Evolutionary conservation across 2,888 invertebrate genomes (phyloP).

Genomic region (Agapetus fuscipes): DNA sequence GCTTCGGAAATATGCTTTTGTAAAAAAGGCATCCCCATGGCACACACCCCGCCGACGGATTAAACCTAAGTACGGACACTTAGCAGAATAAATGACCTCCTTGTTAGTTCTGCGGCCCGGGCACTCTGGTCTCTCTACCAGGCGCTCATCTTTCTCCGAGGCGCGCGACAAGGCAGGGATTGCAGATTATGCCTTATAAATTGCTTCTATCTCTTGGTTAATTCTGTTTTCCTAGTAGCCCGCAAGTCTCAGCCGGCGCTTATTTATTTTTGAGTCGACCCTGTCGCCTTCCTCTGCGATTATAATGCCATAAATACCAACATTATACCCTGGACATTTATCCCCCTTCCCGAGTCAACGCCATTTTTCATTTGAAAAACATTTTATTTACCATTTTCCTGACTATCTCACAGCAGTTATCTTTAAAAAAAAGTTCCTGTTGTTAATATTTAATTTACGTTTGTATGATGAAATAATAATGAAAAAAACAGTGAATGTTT

Average conservation of each 20-base stretch:
- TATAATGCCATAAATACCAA: background rate
- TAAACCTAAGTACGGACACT: slow-evolving; percentile 18
- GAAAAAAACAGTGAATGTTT: too few species aligned
- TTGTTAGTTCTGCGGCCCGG: slow-evolving; percentile 14
- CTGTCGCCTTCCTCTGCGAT: background rate
- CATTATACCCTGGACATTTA: too few species aligned
- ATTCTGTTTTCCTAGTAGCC: slow-evolving; percentile 1
- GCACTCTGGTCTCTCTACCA: slow-evolving; percentile 2
- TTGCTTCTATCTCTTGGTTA: slow-evolving; percentile 13
- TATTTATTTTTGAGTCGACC: too few species aligned
- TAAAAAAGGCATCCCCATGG: too few species aligned
- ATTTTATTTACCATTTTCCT: too few species aligned
- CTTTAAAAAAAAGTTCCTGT: too few species aligned
- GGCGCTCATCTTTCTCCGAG: background rate
- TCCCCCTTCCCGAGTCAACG: too few species aligned
- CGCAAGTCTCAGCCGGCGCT: too few species aligned
- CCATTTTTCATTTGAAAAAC: too few species aligned
- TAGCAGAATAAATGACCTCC: slow-evolving; percentile 19
- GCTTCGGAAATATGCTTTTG: background rate
- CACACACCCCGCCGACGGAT: slow-evolving; percentile 8
- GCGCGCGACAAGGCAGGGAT: slow-evolving; percentile 9
- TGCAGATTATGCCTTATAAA: slow-evolving; percentile 19
- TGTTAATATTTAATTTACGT: too few species aligned
- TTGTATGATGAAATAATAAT: too few species aligned
- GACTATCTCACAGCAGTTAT: too few species aligned